Base-by-base conservation (phyloP, 2,113 vertebrate species). In the Peromyscus californicus region DNA sequence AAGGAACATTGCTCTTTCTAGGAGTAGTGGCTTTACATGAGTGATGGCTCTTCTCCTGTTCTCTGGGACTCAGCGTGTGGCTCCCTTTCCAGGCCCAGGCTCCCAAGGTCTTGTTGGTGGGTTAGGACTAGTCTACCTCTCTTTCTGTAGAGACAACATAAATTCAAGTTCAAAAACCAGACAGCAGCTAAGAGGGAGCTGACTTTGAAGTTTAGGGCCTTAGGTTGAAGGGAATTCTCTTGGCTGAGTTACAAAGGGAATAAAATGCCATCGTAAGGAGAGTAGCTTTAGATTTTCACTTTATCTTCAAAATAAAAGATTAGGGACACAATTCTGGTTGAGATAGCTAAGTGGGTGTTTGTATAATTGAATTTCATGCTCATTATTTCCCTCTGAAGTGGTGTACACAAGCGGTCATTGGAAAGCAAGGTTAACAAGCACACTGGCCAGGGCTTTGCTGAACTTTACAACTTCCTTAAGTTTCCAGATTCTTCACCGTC, bases 311-410 rank as follows among this genome's bases (percentile, higher is more conserved):
- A 97, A 97, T 98, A 97, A 98, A 99, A 97, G 99, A 99, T 99
- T 99, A 99, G 99, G 99, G 98, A 96, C 99, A 98, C 98, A 99
- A 98, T 98, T 99, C 99, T 98, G 99, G 98, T 99, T 98, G 98
- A 99, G 98, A 98, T 99, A 97, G 97, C 97, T 98, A 98, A 98
- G 98, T 98, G 97, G 97, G 99, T 98, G 99, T 98, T 97, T 94
- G 96, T 98, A 98, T 99, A 99, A 99, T 99, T 99, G 98, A 99
- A 99, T 99, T 99, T 99, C 99, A 99, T 99, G 99, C 99, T 99
- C 94, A 90, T 98, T 98, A 99, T 98, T 98, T 99, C 97, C 98
- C 98, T 99, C 99, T 99, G 99, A 99, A 99, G 99, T 99, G 96
- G 99, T 99, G 99, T 99, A 99, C 39, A 97, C 99, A 99, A 99